A percentile compares a stretch with the other conserved stretches of the same genome.
Conservation (phyloP, 2,113 vertebrate genomes). For the Trochalopteron elliotii region DNA sequence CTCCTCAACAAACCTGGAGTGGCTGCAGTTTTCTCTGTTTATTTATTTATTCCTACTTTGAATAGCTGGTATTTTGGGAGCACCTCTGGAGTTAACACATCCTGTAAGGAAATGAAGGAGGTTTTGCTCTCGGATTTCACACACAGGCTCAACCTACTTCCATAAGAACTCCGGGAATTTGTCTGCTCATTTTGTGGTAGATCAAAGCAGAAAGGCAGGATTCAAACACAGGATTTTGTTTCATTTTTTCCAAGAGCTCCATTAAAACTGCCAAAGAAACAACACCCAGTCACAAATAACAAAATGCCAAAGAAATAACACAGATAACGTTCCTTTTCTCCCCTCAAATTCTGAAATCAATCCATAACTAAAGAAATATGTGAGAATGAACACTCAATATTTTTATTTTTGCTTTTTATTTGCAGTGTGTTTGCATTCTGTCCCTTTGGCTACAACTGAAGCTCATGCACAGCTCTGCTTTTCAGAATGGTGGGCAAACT, state of each 20-base stretch:
- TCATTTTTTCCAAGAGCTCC: background rate
- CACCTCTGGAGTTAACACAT: background rate
- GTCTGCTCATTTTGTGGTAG: background rate
- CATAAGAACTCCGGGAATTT: background rate
- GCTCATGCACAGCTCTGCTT: background rate
- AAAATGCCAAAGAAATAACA: background rate
- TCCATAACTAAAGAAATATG: background rate
- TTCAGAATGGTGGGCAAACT: background rate
- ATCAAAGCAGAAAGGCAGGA: background rate
- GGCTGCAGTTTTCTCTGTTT: background rate
- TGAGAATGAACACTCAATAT: slow-evolving; percentile 12
- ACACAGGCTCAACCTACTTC: background rate
- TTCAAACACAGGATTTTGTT: background rate
- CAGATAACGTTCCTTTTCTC: background rate
- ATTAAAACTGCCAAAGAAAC: background rate
- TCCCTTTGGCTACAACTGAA: background rate
- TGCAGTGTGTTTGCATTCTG: background rate
- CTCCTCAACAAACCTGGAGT: background rate
- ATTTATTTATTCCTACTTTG: background rate
- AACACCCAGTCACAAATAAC: background rate
- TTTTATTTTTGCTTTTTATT: background rate
- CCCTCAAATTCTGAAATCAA: background rate
- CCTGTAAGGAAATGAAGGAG: background rate
- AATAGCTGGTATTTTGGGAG: background rate
- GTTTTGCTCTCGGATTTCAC: background rate